phyloP scores from a whole-genome alignment of 1,140 invertebrate genomes.

The Palaemon carinicauda region DNA sequence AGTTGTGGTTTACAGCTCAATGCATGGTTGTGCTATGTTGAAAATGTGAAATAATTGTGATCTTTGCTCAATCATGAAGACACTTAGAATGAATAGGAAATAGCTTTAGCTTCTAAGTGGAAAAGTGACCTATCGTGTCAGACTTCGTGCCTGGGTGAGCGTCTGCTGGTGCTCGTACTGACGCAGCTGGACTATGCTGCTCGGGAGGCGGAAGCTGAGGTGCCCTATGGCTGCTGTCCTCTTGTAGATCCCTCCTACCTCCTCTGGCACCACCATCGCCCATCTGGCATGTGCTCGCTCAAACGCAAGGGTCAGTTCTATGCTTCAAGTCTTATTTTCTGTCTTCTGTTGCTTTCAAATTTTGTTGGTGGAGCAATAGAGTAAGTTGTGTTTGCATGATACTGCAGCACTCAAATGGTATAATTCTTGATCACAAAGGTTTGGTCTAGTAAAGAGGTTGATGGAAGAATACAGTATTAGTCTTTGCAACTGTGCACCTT shows the following conservation, averaged over 20 bases:
- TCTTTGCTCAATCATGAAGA: neutral
- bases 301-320: conserved; percentile 53
- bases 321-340: conserved; percentile 7
- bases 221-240: conserved; percentile 58
- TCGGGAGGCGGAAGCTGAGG: conserved; percentile 51
- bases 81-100: neutral
- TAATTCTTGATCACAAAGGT: too few relatives aligned
- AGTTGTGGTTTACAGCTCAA: too few relatives aligned
- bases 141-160: conserved; percentile 52
- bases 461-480: too few relatives aligned
- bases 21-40: too few relatives aligned
- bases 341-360: neutral
- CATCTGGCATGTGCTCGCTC: conserved; percentile 61
- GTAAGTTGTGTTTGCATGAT: too few relatives aligned
- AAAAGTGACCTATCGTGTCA: neutral
- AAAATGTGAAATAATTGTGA: too few relatives aligned
- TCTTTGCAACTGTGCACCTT: too few relatives aligned
- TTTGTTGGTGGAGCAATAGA: neutral
- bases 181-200: conserved; percentile 58
- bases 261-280: conserved; percentile 58
- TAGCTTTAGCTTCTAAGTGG: neutral
- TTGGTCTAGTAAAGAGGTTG: too few relatives aligned
- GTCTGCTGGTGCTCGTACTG: conserved; percentile 51
- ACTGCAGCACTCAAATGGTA: too few relatives aligned
- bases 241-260: conserved; percentile 51